These are phyloP conservation scores for Leptopilina myrica DNA, from an alignment of 2,888 invertebrate species.

Conservation along the genomic window DNA sequence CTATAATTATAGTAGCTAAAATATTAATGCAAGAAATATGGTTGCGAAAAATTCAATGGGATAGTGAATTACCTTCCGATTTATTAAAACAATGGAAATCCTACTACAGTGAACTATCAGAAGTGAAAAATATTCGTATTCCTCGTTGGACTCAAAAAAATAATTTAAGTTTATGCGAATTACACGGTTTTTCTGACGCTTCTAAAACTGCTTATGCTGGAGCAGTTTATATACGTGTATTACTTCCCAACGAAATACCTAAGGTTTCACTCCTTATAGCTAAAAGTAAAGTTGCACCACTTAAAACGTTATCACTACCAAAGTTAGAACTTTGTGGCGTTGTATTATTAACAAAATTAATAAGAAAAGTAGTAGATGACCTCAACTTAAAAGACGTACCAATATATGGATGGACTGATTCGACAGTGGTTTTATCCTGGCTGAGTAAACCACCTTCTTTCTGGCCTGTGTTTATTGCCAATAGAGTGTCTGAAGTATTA, in stretches of 20 bases:
- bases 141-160: constrained; percentile 41
- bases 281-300: constrained; percentile 31
- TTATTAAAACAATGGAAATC: too few species aligned
- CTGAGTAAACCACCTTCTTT: constrained; percentile 42
- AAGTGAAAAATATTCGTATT: too few species aligned
- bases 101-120: too few species aligned
- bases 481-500: constrained; percentile 50
- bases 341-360: neutral
- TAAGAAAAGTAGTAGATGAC: neutral
- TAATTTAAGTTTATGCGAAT: neutral
- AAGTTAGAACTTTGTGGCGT: constrained; percentile 39
- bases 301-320: constrained; percentile 37
- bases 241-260: too few species aligned
- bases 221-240: too few species aligned
- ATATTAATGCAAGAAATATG: too few species aligned
- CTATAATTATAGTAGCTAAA: too few species aligned
- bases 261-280: neutral
- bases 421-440: neutral
- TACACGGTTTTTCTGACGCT: constrained; percentile 48
- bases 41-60: too few species aligned
- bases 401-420: constrained; percentile 13
- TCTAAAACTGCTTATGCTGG: too few species aligned
- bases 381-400: neutral
- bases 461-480: constrained; percentile 48
- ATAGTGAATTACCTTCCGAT: too few species aligned